Conservation (phyloP, 1,140 invertebrate genomes). For the Hormaphis cornu region DNA sequence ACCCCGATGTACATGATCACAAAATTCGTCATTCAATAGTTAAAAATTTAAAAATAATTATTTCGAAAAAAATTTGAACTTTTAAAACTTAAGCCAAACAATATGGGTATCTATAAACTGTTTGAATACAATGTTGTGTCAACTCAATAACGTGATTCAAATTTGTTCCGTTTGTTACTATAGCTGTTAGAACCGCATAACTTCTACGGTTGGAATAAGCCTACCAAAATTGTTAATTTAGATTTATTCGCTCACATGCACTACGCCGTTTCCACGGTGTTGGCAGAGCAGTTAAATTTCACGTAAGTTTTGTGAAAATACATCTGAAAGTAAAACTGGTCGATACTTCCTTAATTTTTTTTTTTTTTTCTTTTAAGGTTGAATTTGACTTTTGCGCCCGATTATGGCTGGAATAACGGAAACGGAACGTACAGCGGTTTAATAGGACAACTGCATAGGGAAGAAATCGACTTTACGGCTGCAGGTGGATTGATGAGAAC, state of each 20-base stretch:
- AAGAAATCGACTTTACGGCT: constrained; percentile 46
- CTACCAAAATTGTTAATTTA: background rate
- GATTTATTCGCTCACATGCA: background rate
- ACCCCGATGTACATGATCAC: no score
- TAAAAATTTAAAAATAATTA: no score
- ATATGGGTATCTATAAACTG: no score
- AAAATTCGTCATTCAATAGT: no score
- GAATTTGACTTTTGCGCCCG: constrained; percentile 45
- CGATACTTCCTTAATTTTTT: no score
- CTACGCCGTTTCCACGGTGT: background rate
- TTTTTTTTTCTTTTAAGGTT: constrained; percentile 40
- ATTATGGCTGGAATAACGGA: constrained; percentile 46
- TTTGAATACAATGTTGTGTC: no score
- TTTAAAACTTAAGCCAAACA: no score
- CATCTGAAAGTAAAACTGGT: no score
- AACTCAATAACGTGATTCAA: no score
- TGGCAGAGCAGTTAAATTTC: constrained; percentile 9
- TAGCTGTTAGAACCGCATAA: background rate
- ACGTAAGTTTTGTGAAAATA: constrained; percentile 7
- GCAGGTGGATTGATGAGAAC: constrained; percentile 48
- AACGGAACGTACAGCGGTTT: constrained; percentile 50
- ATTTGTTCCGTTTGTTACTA: background rate
- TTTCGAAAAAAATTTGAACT: no score
- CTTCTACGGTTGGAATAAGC: background rate
- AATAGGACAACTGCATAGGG: constrained; percentile 47